Conservation (phyloP, 2,113 vertebrate genomes). For the Rhinogobius similis region DNA sequence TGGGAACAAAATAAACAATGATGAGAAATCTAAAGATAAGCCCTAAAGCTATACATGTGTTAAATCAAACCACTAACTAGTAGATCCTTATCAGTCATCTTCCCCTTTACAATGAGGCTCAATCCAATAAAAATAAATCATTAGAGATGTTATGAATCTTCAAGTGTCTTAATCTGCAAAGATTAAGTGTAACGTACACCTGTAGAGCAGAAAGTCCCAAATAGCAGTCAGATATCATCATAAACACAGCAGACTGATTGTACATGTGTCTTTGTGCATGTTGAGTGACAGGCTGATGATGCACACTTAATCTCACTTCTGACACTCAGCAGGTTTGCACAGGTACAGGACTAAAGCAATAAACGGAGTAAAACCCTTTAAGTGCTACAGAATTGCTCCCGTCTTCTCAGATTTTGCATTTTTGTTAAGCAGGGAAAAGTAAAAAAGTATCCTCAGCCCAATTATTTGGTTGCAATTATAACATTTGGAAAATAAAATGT, state of each 20-base stretch:
- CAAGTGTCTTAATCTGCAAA: slow-evolving; percentile 11
- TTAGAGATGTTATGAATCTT: slow-evolving; percentile 15
- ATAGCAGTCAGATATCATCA: neutral
- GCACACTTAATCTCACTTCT: slow-evolving; percentile 2
- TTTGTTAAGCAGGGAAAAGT: neutral
- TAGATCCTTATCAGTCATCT: slow-evolving; percentile 31
- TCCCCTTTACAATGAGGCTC: slow-evolving; percentile 13
- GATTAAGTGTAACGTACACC: neutral
- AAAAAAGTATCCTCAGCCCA: neutral
- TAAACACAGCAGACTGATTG: slow-evolving; percentile 20
- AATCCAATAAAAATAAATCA: neutral
- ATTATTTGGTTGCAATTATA: too few species aligned
- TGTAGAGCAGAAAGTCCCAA: slow-evolving; percentile 7
- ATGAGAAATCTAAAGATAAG: neutral
- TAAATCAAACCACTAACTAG: neutral
- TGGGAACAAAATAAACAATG: neutral
- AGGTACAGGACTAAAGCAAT: slow-evolving; percentile 14
- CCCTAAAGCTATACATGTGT: neutral
- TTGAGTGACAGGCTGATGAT: slow-evolving; percentile 36
- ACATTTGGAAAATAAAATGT: too few species aligned
- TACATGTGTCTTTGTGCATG: slow-evolving; percentile 26
- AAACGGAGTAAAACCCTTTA: neutral
- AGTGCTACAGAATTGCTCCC: neutral
- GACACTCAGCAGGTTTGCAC: slow-evolving; percentile 29
- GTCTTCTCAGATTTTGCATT: neutral